Conservation (phyloP, 1,140 invertebrate species). For the Caenorhabditis latens region DNA sequence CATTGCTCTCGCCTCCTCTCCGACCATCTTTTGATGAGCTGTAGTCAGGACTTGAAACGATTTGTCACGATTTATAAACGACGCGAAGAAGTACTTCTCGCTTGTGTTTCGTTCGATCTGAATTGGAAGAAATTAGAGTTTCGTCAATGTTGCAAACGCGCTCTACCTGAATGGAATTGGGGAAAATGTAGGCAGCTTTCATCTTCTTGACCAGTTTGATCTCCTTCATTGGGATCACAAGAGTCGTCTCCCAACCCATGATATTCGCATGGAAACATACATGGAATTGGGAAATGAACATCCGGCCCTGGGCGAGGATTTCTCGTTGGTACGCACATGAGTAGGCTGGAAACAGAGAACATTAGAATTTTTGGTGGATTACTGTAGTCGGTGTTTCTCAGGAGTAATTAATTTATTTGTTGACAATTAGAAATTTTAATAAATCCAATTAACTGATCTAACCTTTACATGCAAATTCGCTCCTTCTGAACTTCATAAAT, state of each 20-base stretch:
- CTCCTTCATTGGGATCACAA: slow-evolving; percentile 61
- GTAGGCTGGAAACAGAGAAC: slow-evolving; percentile 22
- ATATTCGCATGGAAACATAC: slow-evolving; percentile 64
- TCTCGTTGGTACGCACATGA: slow-evolving; percentile 63
- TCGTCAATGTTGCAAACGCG: neutral
- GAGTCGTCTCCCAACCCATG: slow-evolving; percentile 60
- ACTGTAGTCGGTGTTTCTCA: neutral
- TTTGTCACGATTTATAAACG: slow-evolving; percentile 63
- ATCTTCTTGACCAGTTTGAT: slow-evolving; percentile 57
- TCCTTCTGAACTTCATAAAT: too few species aligned
- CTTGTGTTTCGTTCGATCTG: slow-evolving; percentile 32
- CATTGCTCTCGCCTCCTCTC: slow-evolving; percentile 26
- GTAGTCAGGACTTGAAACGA: slow-evolving; percentile 33
- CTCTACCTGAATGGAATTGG: slow-evolving; percentile 62
- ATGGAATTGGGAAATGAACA: slow-evolving; percentile 60
- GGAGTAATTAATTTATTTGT: too few species aligned
- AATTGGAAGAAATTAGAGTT: neutral
- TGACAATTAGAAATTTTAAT: too few species aligned
- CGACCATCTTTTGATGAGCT: slow-evolving; percentile 24
- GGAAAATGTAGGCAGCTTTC: slow-evolving; percentile 61
- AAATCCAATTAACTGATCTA: too few species aligned
- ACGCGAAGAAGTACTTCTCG: slow-evolving; percentile 63
- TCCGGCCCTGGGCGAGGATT: slow-evolving; percentile 62
- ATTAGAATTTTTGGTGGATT: neutral
- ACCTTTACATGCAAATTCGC: too few species aligned